Percentiles rank a stretch among this genome's conserved stretches.
These are phyloP conservation scores for Encarsia formosa DNA, from an alignment of 2,888 invertebrate genomes.

Conservation along the genomic window DNA sequence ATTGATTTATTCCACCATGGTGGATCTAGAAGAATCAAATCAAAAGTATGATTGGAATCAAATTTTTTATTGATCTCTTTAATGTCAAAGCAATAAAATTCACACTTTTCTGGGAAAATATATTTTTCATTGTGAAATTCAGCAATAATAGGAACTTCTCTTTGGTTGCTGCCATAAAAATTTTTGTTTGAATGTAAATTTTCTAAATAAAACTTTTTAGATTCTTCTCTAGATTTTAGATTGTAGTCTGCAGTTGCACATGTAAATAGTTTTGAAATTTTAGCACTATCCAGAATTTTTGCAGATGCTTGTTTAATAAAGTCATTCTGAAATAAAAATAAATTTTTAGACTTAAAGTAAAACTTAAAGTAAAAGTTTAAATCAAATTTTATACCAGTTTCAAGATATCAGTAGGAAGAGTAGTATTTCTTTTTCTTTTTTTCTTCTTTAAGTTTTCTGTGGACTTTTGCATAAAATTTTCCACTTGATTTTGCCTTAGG, in stretches of 20 bases:
- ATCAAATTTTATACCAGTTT: conserved; percentile 33
- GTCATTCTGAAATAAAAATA: conserved; percentile 35
- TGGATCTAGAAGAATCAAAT: conserved; percentile 85
- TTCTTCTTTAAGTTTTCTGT: conserved; percentile 42
- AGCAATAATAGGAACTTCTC: conserved; percentile 54
- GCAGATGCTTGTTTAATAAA: conserved; percentile 37
- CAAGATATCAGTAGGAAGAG: conserved; percentile 32
- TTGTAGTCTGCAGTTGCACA: conserved; percentile 40
- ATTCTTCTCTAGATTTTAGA: conserved; percentile 44
- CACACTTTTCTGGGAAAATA: conserved; percentile 64
- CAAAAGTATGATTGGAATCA: conserved; percentile 58
- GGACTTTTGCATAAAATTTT: conserved; percentile 18
- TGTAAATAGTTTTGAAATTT: conserved; percentile 35
- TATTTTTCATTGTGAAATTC: conserved; percentile 53
- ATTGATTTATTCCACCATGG: conserved; percentile 97
- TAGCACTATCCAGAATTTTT: conserved; percentile 34
- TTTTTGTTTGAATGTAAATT: conserved; percentile 40
- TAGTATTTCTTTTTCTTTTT: conserved; percentile 27
- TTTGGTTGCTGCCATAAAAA: conserved; percentile 60
- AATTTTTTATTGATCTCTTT: conserved; percentile 57
- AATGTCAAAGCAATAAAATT: conserved; percentile 67
- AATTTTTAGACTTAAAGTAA: conserved; percentile 3
- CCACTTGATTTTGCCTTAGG: conserved; percentile 42
- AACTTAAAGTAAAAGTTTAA: neutral
- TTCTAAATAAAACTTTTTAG: conserved; percentile 48